Base-by-base conservation (phyloP, 2,888 invertebrate species). In the Cantharis lateralis region DNA sequence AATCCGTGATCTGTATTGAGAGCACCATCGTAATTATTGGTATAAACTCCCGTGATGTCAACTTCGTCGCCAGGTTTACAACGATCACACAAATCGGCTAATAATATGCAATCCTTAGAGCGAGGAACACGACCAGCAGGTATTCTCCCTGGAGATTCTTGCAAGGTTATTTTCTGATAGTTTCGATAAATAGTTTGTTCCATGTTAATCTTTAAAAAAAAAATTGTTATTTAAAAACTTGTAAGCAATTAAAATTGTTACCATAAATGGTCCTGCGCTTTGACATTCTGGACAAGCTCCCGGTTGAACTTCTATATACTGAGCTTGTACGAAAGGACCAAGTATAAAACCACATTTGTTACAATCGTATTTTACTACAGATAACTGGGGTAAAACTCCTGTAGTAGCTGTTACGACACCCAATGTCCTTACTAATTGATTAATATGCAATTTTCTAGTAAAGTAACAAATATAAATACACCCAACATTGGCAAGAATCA, bases 11-110 rank as follows among this genome's bases (percentile, higher is more conserved):
- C 96, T 24, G 96, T 96, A 87, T 99, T 99, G 16, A 99, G 90
- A 0, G 98, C 97, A 0, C 98, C 98, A 86, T 99, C 99, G 86
- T 99, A 99, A 87, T 95, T 98, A 87, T 99, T 98, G 0, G 98
- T 98, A 86, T 99, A 99, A 72, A 98, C 94, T 3, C 98, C 99
- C 0, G 96, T 96, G 2, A 97, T 89, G 84, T 97, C 99, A 20
- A 99, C 94, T 89, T 99, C 99, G 87, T 99, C 99, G 0, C 99
- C 99, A 0, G 99, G 99, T 87, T 99, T 99, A 89, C 98, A 98
- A 3, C 95, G 91, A 87, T 99, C 99, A 82, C 99, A 99, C 10
- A 99, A 90, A 89, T 99, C 99, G 0, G 97, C 95, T 28, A 98
- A 87, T 70, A 99, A 89, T 79, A 99, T 95, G 84, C 97, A 96